A percentile compares a stretch with the other conserved stretches of the same genome.
phyloP scores from a whole-genome alignment of 1,140 invertebrate genomes.

The Atta cephalotes region DNA sequence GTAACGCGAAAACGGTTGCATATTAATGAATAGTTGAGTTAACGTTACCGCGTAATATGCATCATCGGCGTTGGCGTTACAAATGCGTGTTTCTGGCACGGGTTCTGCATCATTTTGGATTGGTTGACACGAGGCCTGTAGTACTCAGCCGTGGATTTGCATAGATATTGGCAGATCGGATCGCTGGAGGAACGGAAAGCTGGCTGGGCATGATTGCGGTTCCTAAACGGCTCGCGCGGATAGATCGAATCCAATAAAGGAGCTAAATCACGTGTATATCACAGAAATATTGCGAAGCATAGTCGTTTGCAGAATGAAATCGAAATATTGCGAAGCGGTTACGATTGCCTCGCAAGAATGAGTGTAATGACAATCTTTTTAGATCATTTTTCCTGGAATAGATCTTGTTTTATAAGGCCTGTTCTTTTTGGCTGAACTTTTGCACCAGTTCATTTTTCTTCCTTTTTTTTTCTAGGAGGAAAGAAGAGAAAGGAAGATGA shows the following conservation, averaged over 20 bases:
- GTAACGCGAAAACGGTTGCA: constrained; percentile 73
- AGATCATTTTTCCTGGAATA: neutral
- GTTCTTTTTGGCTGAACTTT: no score
- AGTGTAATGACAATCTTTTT: neutral
- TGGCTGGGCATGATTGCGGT: constrained; percentile 48
- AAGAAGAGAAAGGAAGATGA: no score
- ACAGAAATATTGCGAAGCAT: neutral
- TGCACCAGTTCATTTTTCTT: no score
- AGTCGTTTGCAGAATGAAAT: neutral
- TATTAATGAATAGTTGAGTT: constrained; percentile 77
- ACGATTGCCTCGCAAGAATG: neutral
- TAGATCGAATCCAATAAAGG: constrained; percentile 44
- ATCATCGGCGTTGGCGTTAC: constrained; percentile 16
- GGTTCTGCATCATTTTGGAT: constrained; percentile 40
- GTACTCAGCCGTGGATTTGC: constrained; percentile 71
- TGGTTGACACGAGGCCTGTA: constrained; percentile 58
- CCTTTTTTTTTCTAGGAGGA: no score
- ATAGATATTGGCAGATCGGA: constrained; percentile 69
- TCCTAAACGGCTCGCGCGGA: constrained; percentile 31
- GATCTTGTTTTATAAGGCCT: neutral
- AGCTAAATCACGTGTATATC: constrained; percentile 20
- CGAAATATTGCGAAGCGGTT: neutral
- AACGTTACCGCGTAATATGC: constrained; percentile 49
- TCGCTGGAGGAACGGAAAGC: constrained; percentile 35
- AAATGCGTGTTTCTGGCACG: constrained; percentile 72